phyloP scores from a whole-genome alignment of 1,140 invertebrate species.

The Heliconius melpomene region DNA sequence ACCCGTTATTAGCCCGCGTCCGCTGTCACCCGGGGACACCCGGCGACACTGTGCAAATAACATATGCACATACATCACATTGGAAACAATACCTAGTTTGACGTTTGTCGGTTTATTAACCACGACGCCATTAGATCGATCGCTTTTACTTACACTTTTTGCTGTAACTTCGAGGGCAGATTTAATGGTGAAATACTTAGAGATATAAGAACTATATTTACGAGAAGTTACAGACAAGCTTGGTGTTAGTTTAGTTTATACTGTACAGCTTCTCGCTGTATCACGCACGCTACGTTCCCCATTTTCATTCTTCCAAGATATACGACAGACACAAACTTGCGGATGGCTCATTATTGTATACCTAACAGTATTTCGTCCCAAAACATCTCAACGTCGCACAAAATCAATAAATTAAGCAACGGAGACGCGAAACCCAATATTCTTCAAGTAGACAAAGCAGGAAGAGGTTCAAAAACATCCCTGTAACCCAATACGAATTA shows the following conservation, averaged over 20 bases:
- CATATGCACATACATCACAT: constrained; percentile 43
- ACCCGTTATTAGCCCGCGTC: constrained; percentile 32
- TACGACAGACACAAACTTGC: too few species aligned
- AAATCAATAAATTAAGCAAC: neutral
- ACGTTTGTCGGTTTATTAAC: constrained; percentile 43
- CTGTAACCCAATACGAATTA: constrained; percentile 40
- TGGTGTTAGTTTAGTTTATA: neutral
- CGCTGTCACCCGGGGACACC: constrained; percentile 36
- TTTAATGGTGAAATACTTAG: constrained; percentile 28
- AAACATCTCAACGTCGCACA: neutral
- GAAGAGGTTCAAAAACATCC: constrained; percentile 32
- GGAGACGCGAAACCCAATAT: constrained; percentile 26
- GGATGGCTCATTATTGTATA: too few species aligned
- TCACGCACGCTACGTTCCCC: too few species aligned
- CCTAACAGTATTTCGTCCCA: neutral
- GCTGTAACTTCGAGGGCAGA: neutral
- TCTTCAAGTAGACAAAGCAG: constrained; percentile 16
- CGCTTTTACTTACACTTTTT: constrained; percentile 32
- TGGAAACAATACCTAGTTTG: constrained; percentile 40
- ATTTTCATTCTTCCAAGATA: too few species aligned
- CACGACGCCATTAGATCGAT: constrained; percentile 36
- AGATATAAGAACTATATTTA: neutral
- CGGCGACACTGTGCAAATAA: constrained; percentile 35
- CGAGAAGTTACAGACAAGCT: neutral
- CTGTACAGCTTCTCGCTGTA: too few species aligned